Base-by-base conservation (phyloP, 2,888 invertebrate genomes). In the Drosophila fungiperda region DNA sequence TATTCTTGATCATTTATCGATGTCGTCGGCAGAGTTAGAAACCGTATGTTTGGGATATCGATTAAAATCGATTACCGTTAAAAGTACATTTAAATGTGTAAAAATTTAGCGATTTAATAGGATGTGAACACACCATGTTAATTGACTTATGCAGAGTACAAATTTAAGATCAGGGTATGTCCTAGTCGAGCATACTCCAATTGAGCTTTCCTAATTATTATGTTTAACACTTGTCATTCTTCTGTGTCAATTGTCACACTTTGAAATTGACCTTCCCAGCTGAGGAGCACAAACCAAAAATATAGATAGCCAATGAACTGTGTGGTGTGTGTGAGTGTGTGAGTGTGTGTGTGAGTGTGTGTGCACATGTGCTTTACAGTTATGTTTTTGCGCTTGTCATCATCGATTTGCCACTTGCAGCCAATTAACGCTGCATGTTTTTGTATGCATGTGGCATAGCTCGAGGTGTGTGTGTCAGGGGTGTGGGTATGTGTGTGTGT, bases 391-490 rank as follows among this genome's bases (percentile, higher is more conserved):
- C 33, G 42, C 55, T 64, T 72, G 68, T 62, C 60, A 64, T 62
- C 78, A 84, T 82, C 89, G 89, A 89, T 89, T 89, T 82, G 67
- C 65, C 66, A 49, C 52, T 70, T 52, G 67, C 68, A 68, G 77
- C 84, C 65, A 87, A 89, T 89, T 89, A 89, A 74, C 89, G 65
- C 65, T 75, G 76, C 53, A 85, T 73, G 8, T 38, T 38, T 55
- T 26, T 26, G 26, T n/a, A 73, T 68, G 73, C 76, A 71, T 72
- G 45, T 50, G 75, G 33, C 48, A 50, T 53, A 45, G 15, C 15
- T 23, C 8, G 32, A 23, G n/a, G 17, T 35, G 11, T 42, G 12
- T 45, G 15, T 11, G 36, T 9, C 23, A 17, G 36, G 15, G 42
- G 17, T 15, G 35, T 35, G 29, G 35, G 23, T 3, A 20, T 35